Evolutionary conservation across 2,888 invertebrate genomes (phyloP).

Genomic region (Drosophila aldrichi): DNA sequence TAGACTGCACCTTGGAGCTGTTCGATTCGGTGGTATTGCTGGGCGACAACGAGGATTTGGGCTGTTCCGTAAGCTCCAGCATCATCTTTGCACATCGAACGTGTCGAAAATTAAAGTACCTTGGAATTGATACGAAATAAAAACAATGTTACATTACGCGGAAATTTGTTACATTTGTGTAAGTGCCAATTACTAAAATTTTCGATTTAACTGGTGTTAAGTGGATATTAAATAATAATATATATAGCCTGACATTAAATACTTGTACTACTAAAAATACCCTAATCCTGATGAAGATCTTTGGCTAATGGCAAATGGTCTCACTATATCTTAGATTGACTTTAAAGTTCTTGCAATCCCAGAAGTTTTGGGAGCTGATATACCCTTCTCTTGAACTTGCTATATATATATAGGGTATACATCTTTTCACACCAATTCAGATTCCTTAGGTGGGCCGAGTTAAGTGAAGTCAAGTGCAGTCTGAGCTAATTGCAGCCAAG

Average conservation of each 20-base stretch:
- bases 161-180: conserved; percentile 16
- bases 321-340: too few relatives aligned
- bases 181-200: conserved; percentile 16
- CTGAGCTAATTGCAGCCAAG: conserved; percentile 64
- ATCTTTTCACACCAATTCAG: conserved; percentile 46
- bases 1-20: conserved; percentile 3
- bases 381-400: neutral
- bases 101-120: conserved; percentile 1
- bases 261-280: too few relatives aligned
- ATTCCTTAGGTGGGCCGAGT: conserved; percentile 12
- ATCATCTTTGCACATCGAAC: conserved; percentile 33
- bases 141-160: conserved; percentile 25
- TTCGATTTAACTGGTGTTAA: conserved; percentile 2
- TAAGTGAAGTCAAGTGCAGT: conserved; percentile 60
- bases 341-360: too few relatives aligned
- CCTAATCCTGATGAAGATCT: too few relatives aligned
- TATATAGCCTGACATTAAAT: conserved; percentile 7
- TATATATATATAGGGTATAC: conserved; percentile 1
- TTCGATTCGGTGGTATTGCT: neutral
- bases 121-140: neutral
- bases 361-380: neutral
- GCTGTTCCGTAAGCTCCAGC: conserved; percentile 18
- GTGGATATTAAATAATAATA: conserved; percentile 10
- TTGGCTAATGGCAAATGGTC: too few relatives aligned
- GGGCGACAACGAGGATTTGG: conserved; percentile 20